Conservation (phyloP, 1,140 invertebrate species). For the Microplitis mediator region DNA sequence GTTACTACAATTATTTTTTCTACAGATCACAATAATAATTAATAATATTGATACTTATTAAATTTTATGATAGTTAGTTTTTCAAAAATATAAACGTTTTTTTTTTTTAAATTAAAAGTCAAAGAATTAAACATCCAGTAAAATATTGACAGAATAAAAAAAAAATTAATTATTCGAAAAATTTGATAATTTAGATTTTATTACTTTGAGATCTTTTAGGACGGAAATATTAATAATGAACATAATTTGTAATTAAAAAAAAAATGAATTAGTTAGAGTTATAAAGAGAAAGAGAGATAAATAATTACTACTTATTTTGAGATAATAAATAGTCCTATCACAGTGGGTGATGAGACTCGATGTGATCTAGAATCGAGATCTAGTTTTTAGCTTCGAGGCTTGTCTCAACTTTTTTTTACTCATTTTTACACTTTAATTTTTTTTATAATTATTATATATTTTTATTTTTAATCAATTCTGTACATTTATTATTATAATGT, state of each 20-base stretch:
- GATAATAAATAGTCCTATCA: constrained; percentile 31
- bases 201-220: no score
- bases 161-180: no score
- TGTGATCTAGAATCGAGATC: constrained; percentile 27
- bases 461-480: background rate
- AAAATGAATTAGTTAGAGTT: background rate
- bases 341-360: constrained; percentile 33
- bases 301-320: constrained; percentile 15
- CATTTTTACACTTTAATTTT: background rate
- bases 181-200: no score
- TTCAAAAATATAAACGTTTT: no score
- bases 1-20: no score
- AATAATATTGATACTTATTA: no score
- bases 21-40: no score
- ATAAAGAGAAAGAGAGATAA: background rate
- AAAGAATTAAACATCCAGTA: no score
- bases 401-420: constrained; percentile 10
- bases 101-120: no score
- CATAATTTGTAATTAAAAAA: background rate
- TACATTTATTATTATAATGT: no score
- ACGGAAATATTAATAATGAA: background rate
- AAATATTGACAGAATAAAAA: no score
- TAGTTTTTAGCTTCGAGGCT: constrained; percentile 1
- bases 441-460: background rate
- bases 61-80: no score